These are phyloP conservation scores for Meloidogyne floridensis DNA, from an alignment of 1,140 invertebrate species.

Conservation along the genomic window DNA sequence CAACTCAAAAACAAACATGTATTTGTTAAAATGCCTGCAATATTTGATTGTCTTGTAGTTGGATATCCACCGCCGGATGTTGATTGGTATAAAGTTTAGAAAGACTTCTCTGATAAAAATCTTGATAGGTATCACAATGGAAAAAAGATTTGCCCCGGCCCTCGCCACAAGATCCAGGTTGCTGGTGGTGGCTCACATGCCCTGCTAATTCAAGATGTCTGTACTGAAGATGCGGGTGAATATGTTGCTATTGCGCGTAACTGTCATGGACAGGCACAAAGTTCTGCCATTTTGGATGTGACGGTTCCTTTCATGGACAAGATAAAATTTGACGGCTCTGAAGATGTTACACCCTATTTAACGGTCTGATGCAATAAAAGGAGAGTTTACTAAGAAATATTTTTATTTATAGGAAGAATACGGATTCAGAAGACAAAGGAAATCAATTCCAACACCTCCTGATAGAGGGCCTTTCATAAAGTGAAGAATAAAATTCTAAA, in stretches of 20 bases:
- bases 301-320: constrained; percentile 56
- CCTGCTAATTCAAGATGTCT: constrained; percentile 60
- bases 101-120: not conserved
- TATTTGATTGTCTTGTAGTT: constrained; percentile 65
- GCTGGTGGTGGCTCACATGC: constrained; percentile 64
- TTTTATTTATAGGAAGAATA: constrained; percentile 53
- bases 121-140: constrained; percentile 60
- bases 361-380: constrained; percentile 29
- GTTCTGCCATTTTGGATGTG: constrained; percentile 62
- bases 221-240: constrained; percentile 59
- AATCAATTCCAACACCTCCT: constrained; percentile 60
- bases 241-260: constrained; percentile 63
- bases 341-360: constrained; percentile 63
- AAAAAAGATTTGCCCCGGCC: constrained; percentile 58
- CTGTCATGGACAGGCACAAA: constrained; percentile 52
- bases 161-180: constrained; percentile 59
- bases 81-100: constrained; percentile 38
- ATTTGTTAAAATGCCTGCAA: constrained; percentile 64
- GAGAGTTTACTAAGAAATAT: not conserved
- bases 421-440: constrained; percentile 62
- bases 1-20: constrained; percentile 66
- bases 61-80: constrained; percentile 63
- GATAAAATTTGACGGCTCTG: constrained; percentile 63
- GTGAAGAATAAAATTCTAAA: not conserved
- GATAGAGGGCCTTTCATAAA: constrained; percentile 65